phyloP scores from a whole-genome alignment of 2,113 vertebrate genomes.

The Erythrolamprus reginae region DNA sequence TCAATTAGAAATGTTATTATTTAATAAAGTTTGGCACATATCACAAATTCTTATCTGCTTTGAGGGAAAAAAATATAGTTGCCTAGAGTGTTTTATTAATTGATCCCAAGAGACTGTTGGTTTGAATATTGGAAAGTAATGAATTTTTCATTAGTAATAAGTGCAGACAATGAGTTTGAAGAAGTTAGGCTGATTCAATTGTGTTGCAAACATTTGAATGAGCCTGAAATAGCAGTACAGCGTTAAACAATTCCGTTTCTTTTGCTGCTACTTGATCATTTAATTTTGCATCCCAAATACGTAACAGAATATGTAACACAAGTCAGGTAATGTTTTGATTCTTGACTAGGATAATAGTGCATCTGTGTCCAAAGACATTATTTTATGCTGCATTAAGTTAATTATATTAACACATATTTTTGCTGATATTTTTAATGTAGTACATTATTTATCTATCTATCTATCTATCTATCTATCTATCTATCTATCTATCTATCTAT shows the following conservation, averaged over 20 bases:
- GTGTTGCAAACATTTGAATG: background rate
- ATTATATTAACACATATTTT: background rate
- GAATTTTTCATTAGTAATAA: conserved; percentile 11
- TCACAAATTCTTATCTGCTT: background rate
- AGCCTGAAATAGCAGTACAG: background rate
- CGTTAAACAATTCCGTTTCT: background rate
- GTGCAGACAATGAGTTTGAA: background rate
- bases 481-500: no score
- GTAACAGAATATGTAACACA: background rate
- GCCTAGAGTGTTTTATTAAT: conserved; percentile 19
- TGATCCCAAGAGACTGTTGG: conserved; percentile 2
- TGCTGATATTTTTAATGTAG: background rate
- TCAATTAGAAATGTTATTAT: background rate
- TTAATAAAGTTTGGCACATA: background rate
- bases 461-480: no score
- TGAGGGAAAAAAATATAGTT: background rate
- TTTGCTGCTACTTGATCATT: background rate
- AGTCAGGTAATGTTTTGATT: background rate
- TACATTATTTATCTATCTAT: no score
- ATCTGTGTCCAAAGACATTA: background rate
- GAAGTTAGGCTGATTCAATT: background rate
- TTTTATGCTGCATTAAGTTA: background rate
- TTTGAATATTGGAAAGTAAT: conserved; percentile 14
- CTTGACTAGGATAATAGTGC: background rate
- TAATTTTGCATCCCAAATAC: background rate